Percentiles rank a stretch among this genome's conserved stretches.
phyloP scores from a whole-genome alignment of 2,888 invertebrate species.

The Harpalus rufipes region DNA sequence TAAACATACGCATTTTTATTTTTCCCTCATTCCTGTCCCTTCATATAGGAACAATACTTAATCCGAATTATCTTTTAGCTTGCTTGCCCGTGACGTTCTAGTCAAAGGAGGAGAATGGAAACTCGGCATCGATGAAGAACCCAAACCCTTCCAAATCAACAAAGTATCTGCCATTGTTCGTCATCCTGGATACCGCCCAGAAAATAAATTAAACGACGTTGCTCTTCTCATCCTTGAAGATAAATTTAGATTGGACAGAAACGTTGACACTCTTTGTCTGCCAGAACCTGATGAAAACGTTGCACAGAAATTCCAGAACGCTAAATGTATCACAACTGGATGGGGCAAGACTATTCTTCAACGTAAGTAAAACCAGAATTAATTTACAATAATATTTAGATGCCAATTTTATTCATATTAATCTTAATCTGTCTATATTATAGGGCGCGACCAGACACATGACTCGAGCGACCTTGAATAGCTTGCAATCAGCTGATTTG shows the following conservation, averaged over 20 bases:
- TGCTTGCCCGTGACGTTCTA: constrained; percentile 83
- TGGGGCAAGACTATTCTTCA: constrained; percentile 90
- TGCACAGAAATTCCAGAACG: constrained; percentile 76
- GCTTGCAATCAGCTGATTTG: no score
- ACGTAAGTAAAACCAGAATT: constrained; percentile 79
- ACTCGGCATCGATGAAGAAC: constrained; percentile 89
- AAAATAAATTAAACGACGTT: constrained; percentile 83
- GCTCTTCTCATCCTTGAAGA: constrained; percentile 85
- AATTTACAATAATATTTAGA: no score
- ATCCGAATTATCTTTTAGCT: constrained; percentile 74
- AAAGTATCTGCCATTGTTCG: constrained; percentile 84
- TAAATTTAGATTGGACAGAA: constrained; percentile 82
- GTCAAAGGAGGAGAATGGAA: constrained; percentile 93
- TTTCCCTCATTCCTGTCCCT: no score
- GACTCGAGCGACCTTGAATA: no score
- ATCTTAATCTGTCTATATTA: no score
- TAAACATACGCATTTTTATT: no score
- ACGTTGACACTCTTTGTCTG: constrained; percentile 87
- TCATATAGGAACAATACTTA: no score
- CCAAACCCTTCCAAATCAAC: constrained; percentile 87
- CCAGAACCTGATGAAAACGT: constrained; percentile 80
- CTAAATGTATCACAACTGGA: constrained; percentile 87
- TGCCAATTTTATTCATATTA: no score
- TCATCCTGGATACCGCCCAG: constrained; percentile 85
- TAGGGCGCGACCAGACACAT: no score